These are phyloP conservation scores for Venusia cambrica DNA, from an alignment of 2,888 invertebrate genomes.

Conservation along the genomic window DNA sequence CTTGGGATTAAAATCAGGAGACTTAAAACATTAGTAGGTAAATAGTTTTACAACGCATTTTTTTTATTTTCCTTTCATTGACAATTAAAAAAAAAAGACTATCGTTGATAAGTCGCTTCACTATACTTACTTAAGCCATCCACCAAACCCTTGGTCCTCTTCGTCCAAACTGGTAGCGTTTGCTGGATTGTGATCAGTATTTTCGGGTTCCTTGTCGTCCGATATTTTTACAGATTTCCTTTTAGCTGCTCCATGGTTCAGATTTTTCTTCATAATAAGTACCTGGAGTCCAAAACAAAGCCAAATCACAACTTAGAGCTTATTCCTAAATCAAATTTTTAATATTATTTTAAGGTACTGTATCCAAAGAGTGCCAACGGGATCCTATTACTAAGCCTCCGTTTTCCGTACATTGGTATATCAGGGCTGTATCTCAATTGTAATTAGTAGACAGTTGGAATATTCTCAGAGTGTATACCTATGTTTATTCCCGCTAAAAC, in stretches of 20 bases:
- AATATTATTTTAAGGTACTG: too few relatives aligned
- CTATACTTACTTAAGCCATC: constrained; percentile 60
- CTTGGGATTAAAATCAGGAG: too few relatives aligned
- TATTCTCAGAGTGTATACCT: too few relatives aligned
- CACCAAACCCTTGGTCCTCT: constrained; percentile 69
- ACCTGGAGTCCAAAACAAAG: too few relatives aligned
- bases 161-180: constrained; percentile 55
- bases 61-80: constrained; percentile 1
- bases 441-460: too few relatives aligned
- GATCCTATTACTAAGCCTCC: too few relatives aligned
- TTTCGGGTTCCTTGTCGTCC: constrained; percentile 36
- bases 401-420: too few relatives aligned
- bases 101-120: background rate
- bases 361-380: too few relatives aligned
- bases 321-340: background rate
- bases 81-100: background rate
- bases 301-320: background rate
- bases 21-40: too few relatives aligned
- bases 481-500: too few relatives aligned
- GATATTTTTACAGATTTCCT: constrained; percentile 40
- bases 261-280: constrained; percentile 66
- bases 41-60: too few relatives aligned
- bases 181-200: constrained; percentile 28
- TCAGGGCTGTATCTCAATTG: too few relatives aligned
- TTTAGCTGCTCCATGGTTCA: constrained; percentile 35